These are phyloP conservation scores for Spisula solida DNA, from an alignment of 2,888 invertebrate species.

Conservation along the genomic window DNA sequence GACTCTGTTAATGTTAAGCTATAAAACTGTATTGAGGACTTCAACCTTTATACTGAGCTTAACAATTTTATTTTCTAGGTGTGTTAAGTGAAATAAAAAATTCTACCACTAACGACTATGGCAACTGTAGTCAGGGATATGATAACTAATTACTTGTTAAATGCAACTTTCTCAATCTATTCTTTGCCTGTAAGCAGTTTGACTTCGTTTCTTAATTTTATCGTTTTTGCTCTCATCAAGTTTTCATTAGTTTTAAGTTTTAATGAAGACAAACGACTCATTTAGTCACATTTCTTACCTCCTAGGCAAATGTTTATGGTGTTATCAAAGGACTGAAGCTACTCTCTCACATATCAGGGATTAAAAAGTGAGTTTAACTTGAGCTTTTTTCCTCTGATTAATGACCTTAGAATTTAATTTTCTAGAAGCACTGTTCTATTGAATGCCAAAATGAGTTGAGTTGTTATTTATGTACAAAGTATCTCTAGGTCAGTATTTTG, in stretches of 20 bases:
- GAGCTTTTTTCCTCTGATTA: too few relatives aligned
- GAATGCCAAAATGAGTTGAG: too few relatives aligned
- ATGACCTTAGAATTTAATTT: too few relatives aligned
- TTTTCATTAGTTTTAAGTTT: conserved; percentile 16
- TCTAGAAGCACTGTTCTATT: too few relatives aligned
- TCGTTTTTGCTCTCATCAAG: not conserved
- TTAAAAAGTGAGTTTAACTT: too few relatives aligned
- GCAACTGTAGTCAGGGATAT: not conserved
- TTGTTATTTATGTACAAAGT: too few relatives aligned
- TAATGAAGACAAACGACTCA: conserved; percentile 10
- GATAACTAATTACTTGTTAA: conserved; percentile 6
- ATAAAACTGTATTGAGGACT: not conserved
- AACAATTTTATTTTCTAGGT: not conserved
- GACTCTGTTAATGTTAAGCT: not conserved
- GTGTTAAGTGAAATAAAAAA: not conserved
- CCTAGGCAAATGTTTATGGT: not conserved
- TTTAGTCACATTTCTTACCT: not conserved
- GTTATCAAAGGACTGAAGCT: not conserved
- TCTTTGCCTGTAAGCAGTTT: conserved; percentile 15
- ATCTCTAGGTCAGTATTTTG: too few relatives aligned
- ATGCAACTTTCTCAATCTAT: not conserved
- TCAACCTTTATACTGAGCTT: not conserved
- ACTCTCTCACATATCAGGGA: not conserved
- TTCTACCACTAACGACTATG: not conserved
- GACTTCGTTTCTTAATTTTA: conserved; percentile 7